Evolutionary conservation across 92 coral and sea anemone species (phyloP), one percentile per base, ranked within the genome.

Genomic region (Paramuricea clavata): DNA sequence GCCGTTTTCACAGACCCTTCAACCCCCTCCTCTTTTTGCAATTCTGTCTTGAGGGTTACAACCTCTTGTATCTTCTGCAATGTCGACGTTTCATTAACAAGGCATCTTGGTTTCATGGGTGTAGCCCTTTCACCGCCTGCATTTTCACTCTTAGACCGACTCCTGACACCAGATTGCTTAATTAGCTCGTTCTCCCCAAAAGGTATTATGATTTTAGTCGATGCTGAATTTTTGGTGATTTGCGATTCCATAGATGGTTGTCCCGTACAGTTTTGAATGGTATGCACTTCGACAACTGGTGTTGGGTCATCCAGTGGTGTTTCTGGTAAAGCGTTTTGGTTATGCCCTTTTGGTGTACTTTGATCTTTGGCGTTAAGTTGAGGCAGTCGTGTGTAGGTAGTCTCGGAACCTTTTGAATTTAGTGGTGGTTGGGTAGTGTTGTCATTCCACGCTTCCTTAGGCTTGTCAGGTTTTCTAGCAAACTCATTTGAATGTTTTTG

Each of bases 191-290:
- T 27, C 21, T 79, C 84, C 9, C 84, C 84, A 27, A 79, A 79
- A 21, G 84, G 84, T 59, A 79, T 61, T 19, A 79, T 79, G 23
- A 79, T 79, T 79, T 79, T 79, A 13, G 84, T 79, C 73, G 84
- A 30, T 6, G 83, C 69, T 31, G 69, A 79, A 16, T 33, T 35
- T 36, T n/a, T 47, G 57, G 30, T 4, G 12, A 19, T 44, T 56
- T 21, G 23, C 12, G 5, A 16, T 11, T 76, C 41, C 0, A 35
- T 13, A 19, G 17, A n/a, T 27, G 82, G 28, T 21, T 73, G 28
- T 39, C 57, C 1, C 35, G 8, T 42, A 13, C 1, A 5, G 28
- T 21, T 42, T 73, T 21, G 32, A 39, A 49, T 21, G 35, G 25
- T 25, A 3, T 26, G 2, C 28, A 30, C 17, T 2, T 42, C 57